Evolutionary conservation across 2,797 vertebrate genomes (phyloP).

Genomic region (Lagocephalus sceleratus): DNA sequence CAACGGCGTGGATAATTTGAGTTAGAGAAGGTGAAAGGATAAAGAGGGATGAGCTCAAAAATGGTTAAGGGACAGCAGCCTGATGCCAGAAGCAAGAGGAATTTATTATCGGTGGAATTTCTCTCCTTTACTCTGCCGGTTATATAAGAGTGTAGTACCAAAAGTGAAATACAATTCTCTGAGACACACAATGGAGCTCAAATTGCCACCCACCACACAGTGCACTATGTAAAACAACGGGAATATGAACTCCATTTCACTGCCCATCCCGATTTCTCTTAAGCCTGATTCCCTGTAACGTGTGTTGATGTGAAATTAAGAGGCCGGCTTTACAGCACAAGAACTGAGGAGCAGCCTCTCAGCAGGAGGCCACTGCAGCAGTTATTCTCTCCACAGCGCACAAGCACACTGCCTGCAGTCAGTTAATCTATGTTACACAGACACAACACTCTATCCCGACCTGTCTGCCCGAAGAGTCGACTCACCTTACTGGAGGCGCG

Average conservation of each 20-base stretch:
- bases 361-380: conserved; percentile 31
- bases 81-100: not conserved
- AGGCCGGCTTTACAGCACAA: not conserved
- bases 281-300: not conserved
- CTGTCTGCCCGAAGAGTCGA: not conserved
- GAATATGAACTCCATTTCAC: not conserved
- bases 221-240: not conserved
- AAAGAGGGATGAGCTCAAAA: not conserved
- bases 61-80: not conserved
- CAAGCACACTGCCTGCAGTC: not conserved
- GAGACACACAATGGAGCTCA: not conserved
- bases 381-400: not conserved
- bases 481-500: too few species aligned
- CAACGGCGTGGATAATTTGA: not conserved
- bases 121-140: conserved; percentile 7
- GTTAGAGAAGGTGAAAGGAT: not conserved
- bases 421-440: conserved; percentile 1
- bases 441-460: not conserved
- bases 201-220: not conserved
- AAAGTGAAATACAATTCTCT: not conserved
- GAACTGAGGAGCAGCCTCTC: conserved; percentile 6
- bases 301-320: not conserved
- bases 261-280: not conserved
- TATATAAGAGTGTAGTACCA: not conserved
- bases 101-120: not conserved